phyloP scores from a whole-genome alignment of 2,888 invertebrate species.

The Baccha elongata region DNA sequence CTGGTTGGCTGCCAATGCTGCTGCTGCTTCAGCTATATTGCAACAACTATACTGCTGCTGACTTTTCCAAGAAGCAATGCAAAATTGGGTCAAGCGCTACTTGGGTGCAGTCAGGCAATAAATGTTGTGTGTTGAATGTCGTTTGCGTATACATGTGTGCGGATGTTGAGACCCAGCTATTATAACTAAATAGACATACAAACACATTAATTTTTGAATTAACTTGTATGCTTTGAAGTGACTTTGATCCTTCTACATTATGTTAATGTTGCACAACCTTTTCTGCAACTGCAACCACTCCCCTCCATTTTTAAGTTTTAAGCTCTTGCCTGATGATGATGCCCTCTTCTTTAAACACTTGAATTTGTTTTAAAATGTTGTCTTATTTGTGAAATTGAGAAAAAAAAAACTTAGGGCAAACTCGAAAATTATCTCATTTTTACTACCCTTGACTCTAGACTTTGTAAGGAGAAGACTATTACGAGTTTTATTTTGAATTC shows the following conservation, averaged over 20 bases:
- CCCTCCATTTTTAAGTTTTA: neutral
- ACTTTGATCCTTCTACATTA: constrained; percentile 56
- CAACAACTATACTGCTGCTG: constrained; percentile 14
- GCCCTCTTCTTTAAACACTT: constrained; percentile 33
- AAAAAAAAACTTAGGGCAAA: constrained; percentile 14
- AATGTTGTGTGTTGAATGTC: constrained; percentile 66
- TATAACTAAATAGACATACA: constrained; percentile 21
- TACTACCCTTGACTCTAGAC: constrained; percentile 54
- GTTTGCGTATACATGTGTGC: constrained; percentile 42
- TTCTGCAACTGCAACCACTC: too few species aligned
- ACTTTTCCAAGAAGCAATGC: constrained; percentile 43
- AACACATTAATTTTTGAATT: constrained; percentile 30
- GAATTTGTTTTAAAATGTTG: constrained; percentile 51
- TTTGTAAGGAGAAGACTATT: constrained; percentile 27
- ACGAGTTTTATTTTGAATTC: constrained; percentile 1
- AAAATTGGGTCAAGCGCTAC: constrained; percentile 68
- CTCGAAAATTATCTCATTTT: constrained; percentile 55
- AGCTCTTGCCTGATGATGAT: neutral
- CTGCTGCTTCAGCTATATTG: constrained; percentile 19
- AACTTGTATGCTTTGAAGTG: constrained; percentile 36
- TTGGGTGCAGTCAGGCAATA: constrained; percentile 62
- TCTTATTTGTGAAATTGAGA: constrained; percentile 47
- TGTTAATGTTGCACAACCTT: too few species aligned
- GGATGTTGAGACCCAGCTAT: neutral
- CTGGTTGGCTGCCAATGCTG: constrained; percentile 52